Evolutionary conservation across 2,888 invertebrate genomes (phyloP), one percentile per base, ranked within the genome.

Genomic region (Portevinia maculata): DNA sequence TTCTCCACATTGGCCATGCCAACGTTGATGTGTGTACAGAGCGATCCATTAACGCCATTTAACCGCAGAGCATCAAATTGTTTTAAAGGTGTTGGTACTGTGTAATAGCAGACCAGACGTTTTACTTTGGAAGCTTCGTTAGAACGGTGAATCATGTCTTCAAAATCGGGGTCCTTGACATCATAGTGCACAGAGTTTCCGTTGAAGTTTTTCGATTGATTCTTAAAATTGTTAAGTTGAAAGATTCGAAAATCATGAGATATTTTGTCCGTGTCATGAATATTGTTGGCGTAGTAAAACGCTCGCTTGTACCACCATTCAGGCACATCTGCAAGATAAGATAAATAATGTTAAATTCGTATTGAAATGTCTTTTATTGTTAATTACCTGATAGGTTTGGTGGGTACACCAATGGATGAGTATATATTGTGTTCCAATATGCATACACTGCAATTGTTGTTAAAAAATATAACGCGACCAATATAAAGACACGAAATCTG

Each of bases 11-110:
- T 88, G 19, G 94, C 95, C 91, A 96, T 95, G 46, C 95, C 97
- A 70, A 96, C 91, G 88, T 96, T 96, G 78, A 97, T 93, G 90
- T 97, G 97, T 0, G 96, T 96, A 89, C 97, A 97, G 70, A 97
- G 91, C 86, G 92, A 89, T 21, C 96, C 93, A 87, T 95, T 93
- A 30, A 97, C 92, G 86, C 92, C 90, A 34, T 90, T 87, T 5
- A 94, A 93, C 86, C 90, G 88, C 64, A 95, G 90, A 79, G 85
- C 65, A 50, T 86, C 79, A 24, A 83, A 84, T 15, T 86, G 57
- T 4, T 74, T 88, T 24, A 74, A 60, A 0, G 84, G 87, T 79
- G 85, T 86, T 3, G 94, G 93, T 78, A 93, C 91, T 84, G 92
- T 92, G 89, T 95, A 96, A 90, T 96, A 96, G 87, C 96, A 96